A percentile compares a stretch with the other conserved stretches of the same genome.
phyloP scores from a whole-genome alignment of 2,797 vertebrate genomes.

The Tolypeutes matacus region DNA sequence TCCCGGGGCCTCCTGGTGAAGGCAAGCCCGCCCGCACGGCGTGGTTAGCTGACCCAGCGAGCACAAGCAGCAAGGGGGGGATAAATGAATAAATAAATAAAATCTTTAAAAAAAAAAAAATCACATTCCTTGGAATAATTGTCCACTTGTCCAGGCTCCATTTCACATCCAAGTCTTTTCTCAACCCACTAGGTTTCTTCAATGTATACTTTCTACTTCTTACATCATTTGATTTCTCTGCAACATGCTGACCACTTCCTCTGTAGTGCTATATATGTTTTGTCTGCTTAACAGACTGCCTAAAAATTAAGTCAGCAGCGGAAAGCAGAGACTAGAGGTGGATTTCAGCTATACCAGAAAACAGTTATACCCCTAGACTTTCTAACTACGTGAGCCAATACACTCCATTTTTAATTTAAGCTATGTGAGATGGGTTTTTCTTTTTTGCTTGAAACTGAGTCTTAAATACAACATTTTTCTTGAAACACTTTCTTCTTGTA shows the following conservation, averaged over 20 bases:
- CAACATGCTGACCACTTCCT: background rate
- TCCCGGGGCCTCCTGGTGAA: too few species aligned
- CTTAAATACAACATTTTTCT: conserved; percentile 10
- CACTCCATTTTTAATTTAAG: background rate
- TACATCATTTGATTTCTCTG: background rate
- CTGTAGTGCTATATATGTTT: background rate
- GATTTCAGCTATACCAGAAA: background rate
- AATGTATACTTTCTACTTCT: background rate
- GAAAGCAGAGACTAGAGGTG: background rate
- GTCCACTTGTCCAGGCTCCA: background rate
- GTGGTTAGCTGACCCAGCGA: too few species aligned
- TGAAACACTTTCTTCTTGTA: background rate
- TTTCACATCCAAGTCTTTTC: background rate
- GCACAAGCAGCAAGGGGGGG: too few species aligned
- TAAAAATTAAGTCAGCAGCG: background rate
- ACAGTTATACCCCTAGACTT: background rate
- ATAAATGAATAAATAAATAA: too few species aligned
- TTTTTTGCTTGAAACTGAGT: background rate
- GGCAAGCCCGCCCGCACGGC: too few species aligned
- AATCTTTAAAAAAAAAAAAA: background rate
- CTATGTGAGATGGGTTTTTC: background rate
- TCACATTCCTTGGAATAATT: background rate
- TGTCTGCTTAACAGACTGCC: background rate
- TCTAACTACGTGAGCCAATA: background rate
- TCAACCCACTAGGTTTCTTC: background rate